Percentiles rank a stretch among this genome's conserved stretches.
Evolutionary conservation across 2,113 vertebrate species (phyloP).

Genomic region (Oncorhynchus tshawytscha): DNA sequence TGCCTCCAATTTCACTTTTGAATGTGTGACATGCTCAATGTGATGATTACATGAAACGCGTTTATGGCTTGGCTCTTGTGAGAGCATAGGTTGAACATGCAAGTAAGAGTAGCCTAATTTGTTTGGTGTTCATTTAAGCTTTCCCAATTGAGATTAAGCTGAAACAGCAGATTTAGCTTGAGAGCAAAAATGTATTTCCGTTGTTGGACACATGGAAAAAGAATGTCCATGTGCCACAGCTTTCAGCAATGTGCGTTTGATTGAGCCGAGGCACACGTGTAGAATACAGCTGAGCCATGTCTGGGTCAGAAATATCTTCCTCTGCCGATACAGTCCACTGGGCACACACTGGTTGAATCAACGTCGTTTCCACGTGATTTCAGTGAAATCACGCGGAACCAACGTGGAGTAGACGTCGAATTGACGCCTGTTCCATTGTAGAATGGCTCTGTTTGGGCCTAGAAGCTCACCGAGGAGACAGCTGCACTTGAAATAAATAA

Average conservation of each 20-base stretch:
- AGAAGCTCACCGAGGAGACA: conserved; percentile 30
- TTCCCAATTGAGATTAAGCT: background rate
- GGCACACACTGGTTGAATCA: too few relatives aligned
- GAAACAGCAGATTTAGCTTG: background rate
- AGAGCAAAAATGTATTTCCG: background rate
- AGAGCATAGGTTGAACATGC: background rate
- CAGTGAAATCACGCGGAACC: too few relatives aligned
- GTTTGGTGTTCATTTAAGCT: background rate
- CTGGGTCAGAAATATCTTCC: background rate
- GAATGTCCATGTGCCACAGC: background rate
- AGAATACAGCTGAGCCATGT: background rate
- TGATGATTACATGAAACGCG: background rate
- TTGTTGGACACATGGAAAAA: background rate
- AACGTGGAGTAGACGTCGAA: too few relatives aligned
- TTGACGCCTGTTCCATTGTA: background rate
- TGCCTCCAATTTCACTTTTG: background rate
- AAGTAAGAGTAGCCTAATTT: background rate
- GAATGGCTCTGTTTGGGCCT: conserved; percentile 16
- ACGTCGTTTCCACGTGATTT: too few relatives aligned
- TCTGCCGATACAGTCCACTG: conserved; percentile 6
- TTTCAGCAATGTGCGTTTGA: background rate
- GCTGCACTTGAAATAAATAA: conserved; percentile 58
- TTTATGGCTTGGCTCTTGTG: background rate
- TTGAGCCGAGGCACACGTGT: background rate
- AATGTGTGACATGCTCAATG: background rate